These are phyloP conservation scores for Lacerta agilis DNA, from an alignment of 2,797 vertebrate genomes.

Conservation along the genomic window DNA sequence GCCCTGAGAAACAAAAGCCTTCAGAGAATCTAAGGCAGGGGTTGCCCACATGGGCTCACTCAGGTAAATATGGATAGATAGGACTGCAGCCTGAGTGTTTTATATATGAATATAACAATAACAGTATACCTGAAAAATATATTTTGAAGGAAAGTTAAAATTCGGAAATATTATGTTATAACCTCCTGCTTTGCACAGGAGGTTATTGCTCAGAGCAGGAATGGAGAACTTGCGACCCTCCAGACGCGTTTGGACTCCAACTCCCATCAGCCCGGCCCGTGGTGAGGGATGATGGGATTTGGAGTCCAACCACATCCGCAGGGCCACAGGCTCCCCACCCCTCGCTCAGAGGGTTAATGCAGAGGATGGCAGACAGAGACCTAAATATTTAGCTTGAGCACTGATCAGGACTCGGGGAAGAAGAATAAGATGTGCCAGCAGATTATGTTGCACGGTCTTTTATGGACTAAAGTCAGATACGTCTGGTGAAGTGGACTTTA, in stretches of 20 bases:
- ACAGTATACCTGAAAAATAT: not conserved
- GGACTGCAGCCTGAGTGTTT: too few species aligned
- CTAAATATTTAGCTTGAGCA: not conserved
- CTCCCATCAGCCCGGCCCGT: too few species aligned
- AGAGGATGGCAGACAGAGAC: not conserved
- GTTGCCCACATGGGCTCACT: not conserved
- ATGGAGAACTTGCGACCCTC: too few species aligned
- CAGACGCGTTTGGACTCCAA: too few species aligned
- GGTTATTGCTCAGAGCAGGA: not conserved
- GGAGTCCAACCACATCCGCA: too few species aligned
- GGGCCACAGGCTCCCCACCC: too few species aligned
- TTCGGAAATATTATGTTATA: not conserved
- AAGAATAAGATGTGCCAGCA: not conserved
- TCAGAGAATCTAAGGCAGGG: not conserved
- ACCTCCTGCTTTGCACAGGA: not conserved
- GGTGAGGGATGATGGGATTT: too few species aligned
- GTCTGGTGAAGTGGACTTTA: not conserved
- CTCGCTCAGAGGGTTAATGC: not conserved
- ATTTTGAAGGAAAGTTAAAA: not conserved
- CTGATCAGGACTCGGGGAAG: not conserved
- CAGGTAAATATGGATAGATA: too few species aligned
- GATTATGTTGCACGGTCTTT: not conserved
- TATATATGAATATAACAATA: too few species aligned
- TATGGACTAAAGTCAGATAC: not conserved
- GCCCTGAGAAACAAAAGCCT: conserved; percentile 6